phyloP scores from a whole-genome alignment of 2,797 vertebrate genomes.

The Micropoecilia bifurca region DNA sequence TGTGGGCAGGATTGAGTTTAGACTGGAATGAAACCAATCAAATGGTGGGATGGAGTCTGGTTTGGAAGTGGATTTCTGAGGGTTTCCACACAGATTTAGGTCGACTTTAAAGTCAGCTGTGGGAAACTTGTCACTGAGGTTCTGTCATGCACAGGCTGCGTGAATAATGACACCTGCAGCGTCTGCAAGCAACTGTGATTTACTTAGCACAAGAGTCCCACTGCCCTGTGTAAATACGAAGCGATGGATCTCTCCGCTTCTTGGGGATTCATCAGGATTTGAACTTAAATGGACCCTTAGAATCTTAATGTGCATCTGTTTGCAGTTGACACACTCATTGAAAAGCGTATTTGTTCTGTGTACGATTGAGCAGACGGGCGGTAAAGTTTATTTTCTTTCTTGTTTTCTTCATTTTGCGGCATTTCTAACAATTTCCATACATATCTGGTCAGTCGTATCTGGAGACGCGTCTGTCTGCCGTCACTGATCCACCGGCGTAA shows the following conservation, averaged over 20 bases:
- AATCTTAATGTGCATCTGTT: not conserved
- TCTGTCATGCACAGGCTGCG: conserved; percentile 2
- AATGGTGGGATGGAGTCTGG: conserved; percentile 26
- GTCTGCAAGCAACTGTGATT: conserved; percentile 5
- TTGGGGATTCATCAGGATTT: not conserved
- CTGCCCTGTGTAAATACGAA: not conserved
- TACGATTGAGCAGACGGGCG: no score
- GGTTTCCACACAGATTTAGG: conserved; percentile 12
- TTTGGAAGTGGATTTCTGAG: conserved; percentile 11
- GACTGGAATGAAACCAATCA: conserved; percentile 60
- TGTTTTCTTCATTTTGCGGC: no score
- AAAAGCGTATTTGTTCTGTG: not conserved
- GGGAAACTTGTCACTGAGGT: not conserved
- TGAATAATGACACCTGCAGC: conserved; percentile 18
- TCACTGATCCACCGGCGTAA: no score
- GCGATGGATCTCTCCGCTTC: not conserved
- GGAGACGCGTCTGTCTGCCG: no score
- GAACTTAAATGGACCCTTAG: not conserved
- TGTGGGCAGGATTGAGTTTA: conserved; percentile 72
- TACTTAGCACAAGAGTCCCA: not conserved
- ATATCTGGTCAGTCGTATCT: no score
- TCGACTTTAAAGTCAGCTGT: conserved; percentile 15
- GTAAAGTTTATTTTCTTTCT: no score
- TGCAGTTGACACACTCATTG: not conserved
- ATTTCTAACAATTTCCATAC: no score